phyloP scores from a whole-genome alignment of 2,113 vertebrate species.

The Misgurnus mizolepis region DNA sequence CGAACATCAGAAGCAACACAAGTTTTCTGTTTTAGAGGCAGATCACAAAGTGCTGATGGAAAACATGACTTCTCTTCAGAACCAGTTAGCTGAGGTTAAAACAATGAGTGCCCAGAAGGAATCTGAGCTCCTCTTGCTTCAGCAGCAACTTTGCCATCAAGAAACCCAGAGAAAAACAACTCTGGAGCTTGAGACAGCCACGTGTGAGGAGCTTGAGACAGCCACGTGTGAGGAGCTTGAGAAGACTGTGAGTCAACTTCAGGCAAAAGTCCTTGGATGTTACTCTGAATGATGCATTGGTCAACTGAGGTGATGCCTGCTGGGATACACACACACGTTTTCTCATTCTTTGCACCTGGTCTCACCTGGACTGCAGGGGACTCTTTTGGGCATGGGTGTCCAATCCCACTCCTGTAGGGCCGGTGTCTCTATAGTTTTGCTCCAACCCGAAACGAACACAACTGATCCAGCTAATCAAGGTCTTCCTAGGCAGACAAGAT shows the following conservation, averaged over 20 bases:
- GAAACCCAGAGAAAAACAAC: conserved; percentile 1
- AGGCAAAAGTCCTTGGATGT: conserved; percentile 22
- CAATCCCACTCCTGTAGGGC: no score
- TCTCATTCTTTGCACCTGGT: no score
- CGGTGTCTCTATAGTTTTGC: no score
- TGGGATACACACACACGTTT: background rate
- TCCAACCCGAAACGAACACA: no score
- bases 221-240: conserved; percentile 6
- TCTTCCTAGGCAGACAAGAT: no score
- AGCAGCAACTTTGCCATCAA: background rate
- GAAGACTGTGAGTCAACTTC: background rate
- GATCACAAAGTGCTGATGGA: background rate
- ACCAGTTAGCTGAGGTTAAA: background rate
- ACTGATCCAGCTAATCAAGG: no score
- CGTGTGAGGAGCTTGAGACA: background rate
- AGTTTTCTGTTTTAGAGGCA: background rate
- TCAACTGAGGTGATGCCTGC: conserved; percentile 78
- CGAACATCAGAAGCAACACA: background rate
- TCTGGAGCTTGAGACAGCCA: background rate
- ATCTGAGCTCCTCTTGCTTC: background rate
- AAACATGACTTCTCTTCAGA: conserved; percentile 12
- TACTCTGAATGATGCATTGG: conserved; percentile 80
- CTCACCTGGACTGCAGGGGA: no score
- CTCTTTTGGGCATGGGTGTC: no score
- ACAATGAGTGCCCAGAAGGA: conserved; percentile 14